Evolutionary conservation across 2,113 vertebrate species (phyloP).

Genomic region (Gallinago undulata): DNA sequence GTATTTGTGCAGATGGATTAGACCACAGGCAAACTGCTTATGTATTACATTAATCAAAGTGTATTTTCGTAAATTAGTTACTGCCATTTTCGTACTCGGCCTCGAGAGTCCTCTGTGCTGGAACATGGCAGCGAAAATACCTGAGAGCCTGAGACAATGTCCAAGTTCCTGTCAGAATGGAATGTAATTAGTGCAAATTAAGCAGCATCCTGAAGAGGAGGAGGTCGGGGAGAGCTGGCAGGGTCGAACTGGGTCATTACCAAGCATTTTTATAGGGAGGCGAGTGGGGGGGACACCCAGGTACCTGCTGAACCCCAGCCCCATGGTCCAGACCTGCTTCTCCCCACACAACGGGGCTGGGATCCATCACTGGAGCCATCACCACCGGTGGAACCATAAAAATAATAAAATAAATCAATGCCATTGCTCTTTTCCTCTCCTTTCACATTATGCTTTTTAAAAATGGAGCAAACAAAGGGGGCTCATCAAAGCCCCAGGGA

Average conservation of each 20-base stretch:
- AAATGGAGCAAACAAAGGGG: background rate
- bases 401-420: background rate
- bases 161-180: conserved; percentile 92
- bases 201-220: conserved; percentile 81
- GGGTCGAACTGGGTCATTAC: conserved; percentile 84
- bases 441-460: background rate
- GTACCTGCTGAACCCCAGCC: background rate
- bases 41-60: background rate
- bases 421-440: background rate
- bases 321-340: background rate
- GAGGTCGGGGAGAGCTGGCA: conserved; percentile 85
- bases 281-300: conserved; percentile 22
- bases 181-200: conserved; percentile 96
- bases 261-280: conserved; percentile 76
- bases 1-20: background rate
- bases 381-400: background rate
- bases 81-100: conserved; percentile 5
- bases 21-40: background rate
- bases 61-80: background rate
- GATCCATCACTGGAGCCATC: background rate
- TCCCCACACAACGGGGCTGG: background rate
- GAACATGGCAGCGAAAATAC: conserved; percentile 70
- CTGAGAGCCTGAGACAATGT: conserved; percentile 75
- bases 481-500: rapidly evolving
- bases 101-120: conserved; percentile 33